These are phyloP conservation scores for Subanguina moxae DNA, from an alignment of 1,140 invertebrate genomes.

Conservation along the genomic window DNA sequence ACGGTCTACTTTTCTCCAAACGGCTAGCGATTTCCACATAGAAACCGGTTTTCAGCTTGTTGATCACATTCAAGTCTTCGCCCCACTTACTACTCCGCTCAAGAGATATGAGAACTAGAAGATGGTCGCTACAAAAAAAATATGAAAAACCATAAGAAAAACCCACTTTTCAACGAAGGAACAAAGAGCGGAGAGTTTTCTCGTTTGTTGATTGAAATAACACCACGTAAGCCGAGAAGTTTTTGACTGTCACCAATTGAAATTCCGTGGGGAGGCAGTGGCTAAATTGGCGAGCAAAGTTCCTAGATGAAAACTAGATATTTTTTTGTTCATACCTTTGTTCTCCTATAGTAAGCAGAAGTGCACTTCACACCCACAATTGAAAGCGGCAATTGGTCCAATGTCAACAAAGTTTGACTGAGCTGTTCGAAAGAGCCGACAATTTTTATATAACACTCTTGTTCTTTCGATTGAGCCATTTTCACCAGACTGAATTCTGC, in stretches of 20 bases:
- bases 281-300: not conserved
- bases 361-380: conserved; percentile 11
- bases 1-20: not conserved
- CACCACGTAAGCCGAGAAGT: too few relatives aligned
- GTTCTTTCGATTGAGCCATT: too few relatives aligned
- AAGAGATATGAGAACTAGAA: conserved; percentile 2
- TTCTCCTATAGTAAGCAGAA: conserved; percentile 9
- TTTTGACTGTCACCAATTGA: not conserved
- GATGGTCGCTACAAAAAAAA: not conserved
- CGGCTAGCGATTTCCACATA: conserved; percentile 3
- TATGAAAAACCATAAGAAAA: not conserved
- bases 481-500: too few relatives aligned
- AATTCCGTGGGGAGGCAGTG: not conserved
- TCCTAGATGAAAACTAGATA: not conserved
- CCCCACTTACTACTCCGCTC: conserved; percentile 13
- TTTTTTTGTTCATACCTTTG: too few relatives aligned
- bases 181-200: conserved; percentile 11
- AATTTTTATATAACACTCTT: not conserved
- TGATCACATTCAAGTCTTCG: conserved; percentile 8
- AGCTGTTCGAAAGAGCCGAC: conserved; percentile 3
- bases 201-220: not conserved
- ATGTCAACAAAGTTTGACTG: conserved; percentile 5
- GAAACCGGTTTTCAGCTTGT: conserved; percentile 4
- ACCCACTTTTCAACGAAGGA: conserved; percentile 8
- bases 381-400: conserved; percentile 1